Evolutionary conservation across 1,140 invertebrate species (phyloP).

Genomic region (Ceratitis capitata): DNA sequence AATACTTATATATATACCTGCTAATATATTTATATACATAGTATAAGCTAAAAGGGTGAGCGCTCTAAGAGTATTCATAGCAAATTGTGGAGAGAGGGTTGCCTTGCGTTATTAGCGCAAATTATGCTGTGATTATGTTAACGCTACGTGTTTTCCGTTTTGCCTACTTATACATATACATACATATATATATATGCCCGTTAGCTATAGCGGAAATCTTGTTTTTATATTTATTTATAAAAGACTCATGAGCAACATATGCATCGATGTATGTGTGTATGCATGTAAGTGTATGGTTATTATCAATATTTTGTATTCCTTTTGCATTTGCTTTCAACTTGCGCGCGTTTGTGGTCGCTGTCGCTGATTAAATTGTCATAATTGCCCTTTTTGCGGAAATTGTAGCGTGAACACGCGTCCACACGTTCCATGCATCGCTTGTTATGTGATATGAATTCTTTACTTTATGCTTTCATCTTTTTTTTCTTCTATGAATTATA

Average conservation of each 20-base stretch:
- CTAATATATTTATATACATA: neutral
- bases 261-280: neutral
- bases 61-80: too few relatives aligned
- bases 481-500: neutral
- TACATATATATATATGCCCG: neutral
- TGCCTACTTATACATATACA: neutral
- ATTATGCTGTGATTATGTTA: slow-evolving; percentile 34
- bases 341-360: neutral
- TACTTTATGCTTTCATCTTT: neutral
- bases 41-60: neutral
- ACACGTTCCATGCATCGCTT: neutral
- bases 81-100: neutral
- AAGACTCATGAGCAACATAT: too few relatives aligned
- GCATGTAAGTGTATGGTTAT: neutral
- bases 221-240: too few relatives aligned
- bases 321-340: neutral
- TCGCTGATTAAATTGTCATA: slow-evolving; percentile 36
- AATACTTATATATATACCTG: neutral
- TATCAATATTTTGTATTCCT: neutral
- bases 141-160: neutral
- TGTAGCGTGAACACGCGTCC: slow-evolving; percentile 27
- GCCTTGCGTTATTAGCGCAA: slow-evolving; percentile 28
- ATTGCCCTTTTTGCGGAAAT: slow-evolving; percentile 36
- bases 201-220: neutral
- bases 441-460: neutral